Base-by-base conservation (phyloP, 1,140 invertebrate genomes). In the Rhizoglyphus robini region DNA sequence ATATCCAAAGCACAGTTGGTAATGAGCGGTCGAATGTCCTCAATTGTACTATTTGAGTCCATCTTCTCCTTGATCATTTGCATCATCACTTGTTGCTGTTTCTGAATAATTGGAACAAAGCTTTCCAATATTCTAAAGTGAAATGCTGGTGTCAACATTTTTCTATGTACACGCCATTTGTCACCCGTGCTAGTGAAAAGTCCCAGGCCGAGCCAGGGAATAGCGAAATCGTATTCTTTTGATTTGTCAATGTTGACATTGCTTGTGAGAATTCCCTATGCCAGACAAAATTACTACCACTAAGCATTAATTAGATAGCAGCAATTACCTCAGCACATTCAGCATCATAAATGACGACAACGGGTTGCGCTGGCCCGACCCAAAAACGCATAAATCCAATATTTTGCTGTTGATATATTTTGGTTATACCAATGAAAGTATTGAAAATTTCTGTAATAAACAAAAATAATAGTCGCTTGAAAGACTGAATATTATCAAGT, bases 71-170 rank as follows among this genome's bases (percentile, higher is more conserved):
- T 31, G 20, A 63, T 63, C 31, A 63, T 25, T 27, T 63, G 30
- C 61, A 63, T 48, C 23, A 85, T 69, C 18, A 77, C 68, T 38
- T 76, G 70, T 1, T 83, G 75, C 27, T 92, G 86, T 67, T 86
- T 83, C 68, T 85, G 84, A 74, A 95, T 89, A 1, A 91, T 81
- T 25, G 83, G 82, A 8, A 90, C 71, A 72, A 93, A 93, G 68
- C 87, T 82, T 69, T 93, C 85, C 46, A 95, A 77, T 51, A 95
- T 90, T 64, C 84, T 82, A 71, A 90, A 90, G 75, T 93, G 90
- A n/a, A n/a, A n/a, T n/a, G n/a, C n/a, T n/a, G n/a, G n/a, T n/a
- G n/a, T n/a, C n/a, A n/a, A n/a, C n/a, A 74, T 81, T 77, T 92
- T 90, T 62, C 90, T 78, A 18, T 88, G 78, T 0, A 74, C 71